Percentiles rank a stretch among this genome's conserved stretches.
phyloP scores from a whole-genome alignment of 2,888 invertebrate genomes.

The Oxyscelio sp. region DNA sequence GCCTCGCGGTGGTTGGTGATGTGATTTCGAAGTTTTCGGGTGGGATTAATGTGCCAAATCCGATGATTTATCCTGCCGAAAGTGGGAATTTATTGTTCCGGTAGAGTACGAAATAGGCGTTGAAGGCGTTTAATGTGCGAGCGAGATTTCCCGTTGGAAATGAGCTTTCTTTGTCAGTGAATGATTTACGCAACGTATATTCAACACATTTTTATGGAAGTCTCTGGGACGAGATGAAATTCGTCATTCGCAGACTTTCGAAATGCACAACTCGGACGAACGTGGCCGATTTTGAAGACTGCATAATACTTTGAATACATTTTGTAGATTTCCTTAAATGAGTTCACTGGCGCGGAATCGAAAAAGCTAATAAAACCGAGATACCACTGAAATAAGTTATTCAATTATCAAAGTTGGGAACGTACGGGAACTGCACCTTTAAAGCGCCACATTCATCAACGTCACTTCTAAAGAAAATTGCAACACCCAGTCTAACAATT shows the following conservation, averaged over 20 bases:
- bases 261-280: not conserved
- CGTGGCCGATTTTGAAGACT: not conserved
- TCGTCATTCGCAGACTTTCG: not conserved
- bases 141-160: not conserved
- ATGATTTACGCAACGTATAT: not conserved
- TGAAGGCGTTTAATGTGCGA: not conserved
- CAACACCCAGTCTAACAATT: slow-evolving; percentile 1
- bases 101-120: slow-evolving; percentile 6
- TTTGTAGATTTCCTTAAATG: not conserved
- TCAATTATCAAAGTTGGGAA: not conserved
- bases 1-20: slow-evolving; percentile 5
- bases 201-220: slow-evolving; percentile 2
- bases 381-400: not conserved
- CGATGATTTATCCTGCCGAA: slow-evolving; percentile 6
- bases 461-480: not conserved
- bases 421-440: not conserved
- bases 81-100: slow-evolving; percentile 33
- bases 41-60: slow-evolving; percentile 13
- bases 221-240: not conserved
- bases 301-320: not conserved
- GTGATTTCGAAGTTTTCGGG: slow-evolving; percentile 30
- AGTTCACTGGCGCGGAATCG: too few species aligned
- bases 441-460: slow-evolving; percentile 2
- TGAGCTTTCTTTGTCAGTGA: not conserved
- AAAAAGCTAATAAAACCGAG: too few species aligned